Conservation (phyloP, 2,888 invertebrate genomes). For the Aleiodes alternator region DNA sequence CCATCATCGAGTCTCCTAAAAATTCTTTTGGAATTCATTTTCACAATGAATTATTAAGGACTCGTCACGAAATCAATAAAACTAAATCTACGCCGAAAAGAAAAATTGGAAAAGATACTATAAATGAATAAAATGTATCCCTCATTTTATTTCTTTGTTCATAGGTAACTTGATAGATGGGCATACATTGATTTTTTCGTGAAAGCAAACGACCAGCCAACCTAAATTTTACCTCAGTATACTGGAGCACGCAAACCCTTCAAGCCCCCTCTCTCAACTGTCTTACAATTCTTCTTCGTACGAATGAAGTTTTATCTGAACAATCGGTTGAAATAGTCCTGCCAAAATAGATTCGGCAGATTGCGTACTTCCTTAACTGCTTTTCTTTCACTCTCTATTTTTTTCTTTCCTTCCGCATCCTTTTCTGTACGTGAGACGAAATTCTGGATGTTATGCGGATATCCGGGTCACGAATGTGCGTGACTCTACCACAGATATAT, state of each 20-base stretch:
- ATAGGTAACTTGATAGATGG: conserved; percentile 1
- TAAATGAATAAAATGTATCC: background rate
- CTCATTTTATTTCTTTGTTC: background rate
- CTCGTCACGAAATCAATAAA: too few species aligned
- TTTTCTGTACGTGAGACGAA: conserved; percentile 1
- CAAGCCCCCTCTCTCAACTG: conserved; percentile 40
- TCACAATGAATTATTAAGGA: too few species aligned
- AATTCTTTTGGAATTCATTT: too few species aligned
- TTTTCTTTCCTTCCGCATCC: conserved; percentile 4
- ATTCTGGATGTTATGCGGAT: background rate
- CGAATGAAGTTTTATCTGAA: conserved; percentile 49
- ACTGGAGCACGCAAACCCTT: conserved; percentile 48
- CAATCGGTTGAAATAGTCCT: conserved; percentile 53
- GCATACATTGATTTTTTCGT: background rate
- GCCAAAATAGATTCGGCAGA: conserved; percentile 37
- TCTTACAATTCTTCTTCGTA: background rate
- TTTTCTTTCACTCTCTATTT: conserved; percentile 20
- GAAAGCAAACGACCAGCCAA: conserved; percentile 59
- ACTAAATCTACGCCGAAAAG: too few species aligned
- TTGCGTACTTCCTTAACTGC: too few species aligned
- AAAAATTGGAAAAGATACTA: background rate
- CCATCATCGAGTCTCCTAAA: too few species aligned
- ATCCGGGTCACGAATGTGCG: background rate
- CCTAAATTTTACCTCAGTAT: conserved; percentile 63
- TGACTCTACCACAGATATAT: background rate